Evolutionary conservation across 2,113 vertebrate species (phyloP).

Genomic region (Seriola aureovittata): DNA sequence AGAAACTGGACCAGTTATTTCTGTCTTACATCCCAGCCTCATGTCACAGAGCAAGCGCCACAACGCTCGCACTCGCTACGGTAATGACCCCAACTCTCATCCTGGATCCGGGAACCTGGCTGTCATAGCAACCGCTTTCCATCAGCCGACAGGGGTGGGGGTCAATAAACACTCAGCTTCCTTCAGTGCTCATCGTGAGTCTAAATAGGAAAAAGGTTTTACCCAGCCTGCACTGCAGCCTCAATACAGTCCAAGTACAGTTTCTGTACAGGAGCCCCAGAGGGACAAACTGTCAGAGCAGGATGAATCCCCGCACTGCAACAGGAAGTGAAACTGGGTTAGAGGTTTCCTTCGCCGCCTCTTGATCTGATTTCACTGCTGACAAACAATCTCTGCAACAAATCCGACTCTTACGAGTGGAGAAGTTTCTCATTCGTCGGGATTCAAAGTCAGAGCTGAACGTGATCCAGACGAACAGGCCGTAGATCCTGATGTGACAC

Average conservation of each 20-base stretch:
- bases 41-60: conserved; percentile 7
- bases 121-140: conserved; percentile 55
- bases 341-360: conserved; percentile 8
- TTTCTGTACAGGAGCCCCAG: neutral
- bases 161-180: neutral
- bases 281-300: conserved; percentile 18
- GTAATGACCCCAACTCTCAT: conserved; percentile 52
- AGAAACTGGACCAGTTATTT: conserved; percentile 35
- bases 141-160: neutral
- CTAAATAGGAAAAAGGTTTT: conserved; percentile 37
- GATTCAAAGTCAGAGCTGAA: neutral
- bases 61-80: conserved; percentile 28
- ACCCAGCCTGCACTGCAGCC: conserved; percentile 26
- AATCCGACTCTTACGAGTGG: neutral
- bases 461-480: conserved; percentile 10
- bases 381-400: neutral
- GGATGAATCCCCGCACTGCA: neutral
- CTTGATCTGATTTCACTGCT: neutral
- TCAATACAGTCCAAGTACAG: neutral
- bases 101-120: conserved; percentile 31
- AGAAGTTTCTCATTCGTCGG: neutral
- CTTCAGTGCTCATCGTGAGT: conserved; percentile 22
- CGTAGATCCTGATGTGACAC: conserved; percentile 21
- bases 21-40: conserved; percentile 22
- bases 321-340: conserved; percentile 33